Conservation (phyloP, 1,140 invertebrate species). For the Nasonia longicornis region DNA sequence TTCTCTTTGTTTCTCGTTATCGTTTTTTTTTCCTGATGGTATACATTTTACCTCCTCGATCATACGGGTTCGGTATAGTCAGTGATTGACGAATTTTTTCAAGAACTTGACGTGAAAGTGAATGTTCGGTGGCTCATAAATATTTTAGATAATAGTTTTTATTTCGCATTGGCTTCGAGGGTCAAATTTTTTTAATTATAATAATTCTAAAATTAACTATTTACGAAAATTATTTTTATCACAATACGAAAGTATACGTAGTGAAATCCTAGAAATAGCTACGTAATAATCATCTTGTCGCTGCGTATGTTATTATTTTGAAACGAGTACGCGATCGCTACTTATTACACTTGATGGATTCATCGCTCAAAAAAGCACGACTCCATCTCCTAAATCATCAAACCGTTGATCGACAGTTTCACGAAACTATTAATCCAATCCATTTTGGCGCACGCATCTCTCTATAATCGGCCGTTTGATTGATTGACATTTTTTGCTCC, state of each 20-base stretch:
- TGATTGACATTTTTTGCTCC: conserved; percentile 23
- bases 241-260: too few relatives aligned
- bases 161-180: background rate
- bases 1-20: background rate
- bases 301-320: too few relatives aligned
- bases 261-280: too few relatives aligned
- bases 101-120: background rate
- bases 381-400: background rate
- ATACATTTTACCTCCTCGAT: background rate
- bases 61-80: too few relatives aligned
- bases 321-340: too few relatives aligned
- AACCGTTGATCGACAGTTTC: background rate
- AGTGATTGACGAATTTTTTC: background rate
- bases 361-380: background rate
- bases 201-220: too few relatives aligned
- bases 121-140: background rate
- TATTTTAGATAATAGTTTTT: conserved; percentile 21
- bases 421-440: background rate
- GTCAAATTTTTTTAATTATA: too few relatives aligned
- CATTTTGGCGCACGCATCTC: background rate
- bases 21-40: background rate
- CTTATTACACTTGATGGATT: too few relatives aligned
- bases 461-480: background rate
- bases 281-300: too few relatives aligned
- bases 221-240: too few relatives aligned